phyloP scores from a whole-genome alignment of 2,888 invertebrate genomes.

The Polydrusus tereticollis region DNA sequence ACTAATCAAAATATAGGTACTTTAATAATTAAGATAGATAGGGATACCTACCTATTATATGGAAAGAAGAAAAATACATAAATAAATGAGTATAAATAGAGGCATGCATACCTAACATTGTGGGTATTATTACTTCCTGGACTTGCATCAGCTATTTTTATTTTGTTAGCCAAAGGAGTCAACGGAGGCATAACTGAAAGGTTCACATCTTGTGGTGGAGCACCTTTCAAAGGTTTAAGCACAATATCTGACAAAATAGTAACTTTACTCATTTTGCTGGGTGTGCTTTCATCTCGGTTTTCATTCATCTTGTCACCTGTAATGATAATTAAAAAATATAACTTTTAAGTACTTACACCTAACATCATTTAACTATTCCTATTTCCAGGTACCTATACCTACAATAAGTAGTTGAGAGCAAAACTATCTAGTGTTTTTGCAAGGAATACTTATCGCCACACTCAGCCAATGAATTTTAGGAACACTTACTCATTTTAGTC shows the following conservation, averaged over 20 bases:
- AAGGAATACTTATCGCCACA: too few relatives aligned
- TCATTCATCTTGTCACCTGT: conserved; percentile 22
- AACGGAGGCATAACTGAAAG: background rate
- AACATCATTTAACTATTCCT: too few relatives aligned
- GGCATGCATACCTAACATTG: background rate
- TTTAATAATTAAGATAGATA: too few relatives aligned
- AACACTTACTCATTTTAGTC: too few relatives aligned
- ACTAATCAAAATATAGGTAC: too few relatives aligned
- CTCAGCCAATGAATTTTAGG: too few relatives aligned
- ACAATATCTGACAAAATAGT: conserved; percentile 13
- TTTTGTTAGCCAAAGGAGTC: background rate
- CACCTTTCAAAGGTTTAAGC: background rate
- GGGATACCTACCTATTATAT: too few relatives aligned
- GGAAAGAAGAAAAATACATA: background rate
- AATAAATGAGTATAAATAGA: background rate
- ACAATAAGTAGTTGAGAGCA: too few relatives aligned
- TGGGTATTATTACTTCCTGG: background rate
- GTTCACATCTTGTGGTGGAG: background rate
- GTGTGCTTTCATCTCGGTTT: conserved; percentile 20
- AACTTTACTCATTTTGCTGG: background rate
- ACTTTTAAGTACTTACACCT: too few relatives aligned
- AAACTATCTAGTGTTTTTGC: too few relatives aligned
- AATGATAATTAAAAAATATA: too few relatives aligned
- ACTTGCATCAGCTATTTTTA: background rate
- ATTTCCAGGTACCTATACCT: too few relatives aligned